phyloP scores from a whole-genome alignment of 2,888 invertebrate genomes.

The Dicycla oo region DNA sequence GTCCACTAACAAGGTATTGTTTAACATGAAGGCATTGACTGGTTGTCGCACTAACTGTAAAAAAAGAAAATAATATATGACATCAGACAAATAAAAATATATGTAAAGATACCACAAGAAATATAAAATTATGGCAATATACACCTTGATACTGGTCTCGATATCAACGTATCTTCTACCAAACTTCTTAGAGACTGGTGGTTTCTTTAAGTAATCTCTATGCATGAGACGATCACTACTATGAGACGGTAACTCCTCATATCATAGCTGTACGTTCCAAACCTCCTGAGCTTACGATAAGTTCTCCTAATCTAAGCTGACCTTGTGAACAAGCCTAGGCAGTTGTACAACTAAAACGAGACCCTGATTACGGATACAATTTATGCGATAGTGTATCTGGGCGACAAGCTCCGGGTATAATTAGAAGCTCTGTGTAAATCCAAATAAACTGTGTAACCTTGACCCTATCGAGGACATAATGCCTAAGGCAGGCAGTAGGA shows the following conservation, averaged over 20 bases:
- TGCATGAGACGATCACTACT: constrained; percentile 15
- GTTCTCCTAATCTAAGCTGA: constrained; percentile 24
- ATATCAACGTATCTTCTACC: neutral
- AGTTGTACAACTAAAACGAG: constrained; percentile 42
- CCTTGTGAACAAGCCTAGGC: constrained; percentile 35
- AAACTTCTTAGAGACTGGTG: neutral
- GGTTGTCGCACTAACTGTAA: constrained; percentile 89
- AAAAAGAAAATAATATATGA: neutral
- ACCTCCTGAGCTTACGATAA: constrained; percentile 27
- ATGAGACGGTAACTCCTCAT: neutral
- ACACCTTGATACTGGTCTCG: neutral
- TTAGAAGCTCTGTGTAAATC: constrained; percentile 44
- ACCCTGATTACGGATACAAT: constrained; percentile 55
- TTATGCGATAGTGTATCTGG: constrained; percentile 47
- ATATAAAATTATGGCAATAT: neutral
- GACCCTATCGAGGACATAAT: constrained; percentile 48
- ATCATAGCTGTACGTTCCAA: constrained; percentile 11
- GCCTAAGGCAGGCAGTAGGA: too few relatives aligned
- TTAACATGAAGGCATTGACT: constrained; percentile 91
- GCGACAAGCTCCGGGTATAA: constrained; percentile 36
- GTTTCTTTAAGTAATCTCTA: neutral
- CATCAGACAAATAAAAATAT: neutral
- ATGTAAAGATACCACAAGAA: neutral
- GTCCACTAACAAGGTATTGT: constrained; percentile 93
- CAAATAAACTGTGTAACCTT: constrained; percentile 51